Evolutionary conservation across 1,140 invertebrate genomes (phyloP).

Genomic region (Drosophila ercepeae): DNA sequence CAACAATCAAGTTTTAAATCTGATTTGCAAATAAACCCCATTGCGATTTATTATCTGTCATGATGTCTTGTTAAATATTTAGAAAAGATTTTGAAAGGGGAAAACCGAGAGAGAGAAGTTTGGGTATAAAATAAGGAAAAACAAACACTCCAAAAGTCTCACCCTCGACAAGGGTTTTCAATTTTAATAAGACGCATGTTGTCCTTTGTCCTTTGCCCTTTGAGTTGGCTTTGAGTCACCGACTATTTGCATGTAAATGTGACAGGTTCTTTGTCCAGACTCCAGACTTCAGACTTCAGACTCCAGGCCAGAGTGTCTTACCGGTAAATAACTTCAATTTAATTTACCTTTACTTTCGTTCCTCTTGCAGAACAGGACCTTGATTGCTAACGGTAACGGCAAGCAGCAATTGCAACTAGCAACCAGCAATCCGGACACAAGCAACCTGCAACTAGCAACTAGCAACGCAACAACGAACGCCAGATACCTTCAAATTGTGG

Average conservation of each 20-base stretch:
- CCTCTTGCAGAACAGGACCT: constrained; percentile 42
- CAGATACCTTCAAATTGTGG: constrained; percentile 69
- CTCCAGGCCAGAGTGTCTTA: constrained; percentile 8
- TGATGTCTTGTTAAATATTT: constrained; percentile 1
- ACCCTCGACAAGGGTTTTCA: not conserved
- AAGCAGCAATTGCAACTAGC: constrained; percentile 28
- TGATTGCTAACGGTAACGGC: constrained; percentile 42
- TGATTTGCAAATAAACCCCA: not conserved
- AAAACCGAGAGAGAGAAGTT: not conserved
- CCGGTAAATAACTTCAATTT: constrained; percentile 43
- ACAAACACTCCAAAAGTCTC: not conserved
- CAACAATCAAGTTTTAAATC: not conserved
- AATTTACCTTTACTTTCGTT: constrained; percentile 37
- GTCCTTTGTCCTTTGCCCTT: constrained; percentile 14
- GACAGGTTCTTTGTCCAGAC: constrained; percentile 28
- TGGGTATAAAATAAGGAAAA: not conserved
- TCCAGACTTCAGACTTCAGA: not conserved
- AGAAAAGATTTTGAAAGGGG: not conserved
- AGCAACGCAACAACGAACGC: constrained; percentile 77
- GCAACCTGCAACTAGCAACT: constrained; percentile 6
- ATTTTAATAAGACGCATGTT: constrained; percentile 30
- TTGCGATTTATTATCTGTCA: not conserved
- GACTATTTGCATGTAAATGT: constrained; percentile 46
- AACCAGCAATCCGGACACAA: not conserved
- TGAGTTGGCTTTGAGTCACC: constrained; percentile 7